Conservation (phyloP, 2,797 vertebrate genomes). For the Botia kubotai region DNA sequence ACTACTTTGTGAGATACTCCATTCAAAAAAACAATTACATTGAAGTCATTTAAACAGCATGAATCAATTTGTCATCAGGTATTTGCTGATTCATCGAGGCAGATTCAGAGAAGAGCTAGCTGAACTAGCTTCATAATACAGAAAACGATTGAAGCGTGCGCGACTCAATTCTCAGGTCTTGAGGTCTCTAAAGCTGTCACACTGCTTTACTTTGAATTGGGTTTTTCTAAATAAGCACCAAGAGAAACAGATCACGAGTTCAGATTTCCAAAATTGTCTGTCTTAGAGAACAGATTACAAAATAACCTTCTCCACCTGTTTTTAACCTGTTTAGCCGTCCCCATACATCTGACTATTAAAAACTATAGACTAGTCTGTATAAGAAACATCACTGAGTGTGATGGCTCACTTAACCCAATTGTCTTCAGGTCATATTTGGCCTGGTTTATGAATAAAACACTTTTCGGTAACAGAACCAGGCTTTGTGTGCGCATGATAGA, state of each 20-base stretch:
- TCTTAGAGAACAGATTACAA: slow-evolving; percentile 6
- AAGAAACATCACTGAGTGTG: background rate
- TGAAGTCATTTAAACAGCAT: slow-evolving; percentile 19
- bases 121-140: background rate
- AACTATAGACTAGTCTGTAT: background rate
- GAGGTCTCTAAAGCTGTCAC: background rate
- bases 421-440: background rate
- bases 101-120: background rate
- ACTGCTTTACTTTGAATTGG: background rate
- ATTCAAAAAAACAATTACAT: slow-evolving; percentile 30
- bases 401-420: background rate
- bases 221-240: slow-evolving; percentile 9
- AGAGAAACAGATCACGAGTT: slow-evolving; percentile 14
- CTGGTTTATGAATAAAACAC: background rate
- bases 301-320: background rate
- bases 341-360: background rate
- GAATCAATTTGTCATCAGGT: background rate
- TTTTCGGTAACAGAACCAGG: background rate
- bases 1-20: background rate
- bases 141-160: background rate
- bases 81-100: slow-evolving; percentile 5
- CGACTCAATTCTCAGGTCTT: background rate
- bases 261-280: background rate
- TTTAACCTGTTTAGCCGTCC: background rate
- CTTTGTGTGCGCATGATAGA: background rate